These are phyloP conservation scores for Pleuronectes platessa DNA, from an alignment of 2,113 vertebrate species.

Conservation along the genomic window DNA sequence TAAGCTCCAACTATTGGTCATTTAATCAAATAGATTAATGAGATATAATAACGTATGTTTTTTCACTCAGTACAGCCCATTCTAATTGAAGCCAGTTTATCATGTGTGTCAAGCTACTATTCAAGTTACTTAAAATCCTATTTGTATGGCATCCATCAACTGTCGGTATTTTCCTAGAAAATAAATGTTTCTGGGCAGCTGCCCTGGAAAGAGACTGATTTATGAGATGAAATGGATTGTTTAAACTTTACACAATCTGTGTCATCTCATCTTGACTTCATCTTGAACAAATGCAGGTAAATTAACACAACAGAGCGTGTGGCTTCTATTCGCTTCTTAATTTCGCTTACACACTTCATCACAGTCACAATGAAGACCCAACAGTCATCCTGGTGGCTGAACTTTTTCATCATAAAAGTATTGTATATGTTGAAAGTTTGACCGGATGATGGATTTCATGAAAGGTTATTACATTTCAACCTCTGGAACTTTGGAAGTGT, in stretches of 20 bases:
- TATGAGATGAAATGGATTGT: background rate
- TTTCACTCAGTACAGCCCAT: conserved; percentile 17
- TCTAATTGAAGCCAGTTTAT: conserved; percentile 36
- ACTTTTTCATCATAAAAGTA: too few species aligned
- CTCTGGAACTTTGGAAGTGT: too few species aligned
- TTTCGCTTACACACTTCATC: too few species aligned
- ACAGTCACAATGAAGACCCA: too few species aligned
- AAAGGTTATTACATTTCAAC: too few species aligned
- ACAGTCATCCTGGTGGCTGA: too few species aligned
- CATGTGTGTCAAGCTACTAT: conserved; percentile 28
- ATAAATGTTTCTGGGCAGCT: conserved; percentile 21
- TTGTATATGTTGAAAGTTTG: too few species aligned
- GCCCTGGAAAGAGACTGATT: background rate
- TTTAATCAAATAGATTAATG: conserved; percentile 35
- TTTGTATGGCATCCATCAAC: conserved; percentile 35
- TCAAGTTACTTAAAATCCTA: conserved; percentile 25
- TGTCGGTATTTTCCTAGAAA: background rate
- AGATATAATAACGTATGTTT: conserved; percentile 24
- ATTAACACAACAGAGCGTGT: too few species aligned
- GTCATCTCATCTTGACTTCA: too few species aligned
- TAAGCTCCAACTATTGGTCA: conserved; percentile 30
- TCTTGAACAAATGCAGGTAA: too few species aligned
- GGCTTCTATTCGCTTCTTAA: too few species aligned
- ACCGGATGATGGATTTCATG: too few species aligned
- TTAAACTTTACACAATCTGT: background rate